Evolutionary conservation across 2,888 invertebrate genomes (phyloP).

Genomic region (Thera obeliscata): DNA sequence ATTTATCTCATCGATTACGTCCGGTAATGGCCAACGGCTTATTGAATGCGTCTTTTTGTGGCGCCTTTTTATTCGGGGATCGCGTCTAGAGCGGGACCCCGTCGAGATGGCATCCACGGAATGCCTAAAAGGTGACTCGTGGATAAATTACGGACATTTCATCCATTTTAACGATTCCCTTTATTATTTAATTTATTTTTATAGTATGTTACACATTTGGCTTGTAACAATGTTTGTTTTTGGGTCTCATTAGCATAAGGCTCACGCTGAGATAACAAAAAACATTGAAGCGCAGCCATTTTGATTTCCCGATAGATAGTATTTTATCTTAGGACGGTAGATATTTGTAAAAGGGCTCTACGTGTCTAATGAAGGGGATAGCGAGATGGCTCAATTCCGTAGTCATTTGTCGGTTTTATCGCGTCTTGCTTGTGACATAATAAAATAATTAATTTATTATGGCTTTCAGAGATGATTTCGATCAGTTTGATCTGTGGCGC

Average conservation of each 20-base stretch:
- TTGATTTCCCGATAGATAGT: constrained; percentile 70
- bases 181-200: constrained; percentile 85
- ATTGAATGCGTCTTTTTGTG: constrained; percentile 84
- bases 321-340: constrained; percentile 71
- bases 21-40: constrained; percentile 80
- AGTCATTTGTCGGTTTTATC: constrained; percentile 78
- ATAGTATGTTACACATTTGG: constrained; percentile 83
- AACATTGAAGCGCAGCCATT: constrained; percentile 63
- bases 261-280: constrained; percentile 74
- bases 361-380: constrained; percentile 77
- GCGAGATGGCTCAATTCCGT: constrained; percentile 81
- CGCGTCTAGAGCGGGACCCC: constrained; percentile 81
- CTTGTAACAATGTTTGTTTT: constrained; percentile 84
- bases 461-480: constrained; percentile 70
- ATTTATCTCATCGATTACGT: constrained; percentile 83
- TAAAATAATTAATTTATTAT: constrained; percentile 84
- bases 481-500: constrained; percentile 74
- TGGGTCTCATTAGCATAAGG: constrained; percentile 81
- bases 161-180: constrained; percentile 84
- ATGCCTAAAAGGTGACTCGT: constrained; percentile 84
- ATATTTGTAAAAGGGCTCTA: constrained; percentile 64
- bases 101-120: constrained; percentile 81
- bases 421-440: constrained; percentile 75
- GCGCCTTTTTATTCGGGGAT: constrained; percentile 81
- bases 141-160: constrained; percentile 84